These are phyloP conservation scores for Apodemia duryi DNA, from an alignment of 2,888 invertebrate genomes.

Conservation along the genomic window DNA sequence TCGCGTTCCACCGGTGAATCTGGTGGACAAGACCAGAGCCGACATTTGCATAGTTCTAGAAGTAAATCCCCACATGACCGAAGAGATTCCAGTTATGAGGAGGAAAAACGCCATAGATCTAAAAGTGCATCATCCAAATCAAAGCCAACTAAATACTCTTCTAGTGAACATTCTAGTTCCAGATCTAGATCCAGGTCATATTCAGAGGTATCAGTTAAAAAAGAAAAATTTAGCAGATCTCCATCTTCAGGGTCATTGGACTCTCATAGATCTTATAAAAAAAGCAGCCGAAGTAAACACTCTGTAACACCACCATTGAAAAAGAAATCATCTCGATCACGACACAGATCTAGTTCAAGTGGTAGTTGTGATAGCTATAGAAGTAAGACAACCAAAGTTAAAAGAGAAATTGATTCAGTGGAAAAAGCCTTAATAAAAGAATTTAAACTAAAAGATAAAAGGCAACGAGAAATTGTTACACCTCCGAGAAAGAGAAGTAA, in stretches of 20 bases:
- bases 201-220: conserved; percentile 43
- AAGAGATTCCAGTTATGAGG: conserved; percentile 47
- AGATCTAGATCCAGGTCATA: conserved; percentile 55
- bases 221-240: conserved; percentile 43
- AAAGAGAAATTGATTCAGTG: conserved; percentile 31
- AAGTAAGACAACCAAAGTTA: conserved; percentile 41
- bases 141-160: conserved; percentile 54
- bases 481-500: conserved; percentile 40
- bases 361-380: conserved; percentile 37
- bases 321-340: conserved; percentile 40
- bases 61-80: conserved; percentile 55
- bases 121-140: conserved; percentile 47
- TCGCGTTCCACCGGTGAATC: conserved; percentile 41
- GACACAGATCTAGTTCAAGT: conserved; percentile 39
- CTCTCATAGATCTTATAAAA: conserved; percentile 53
- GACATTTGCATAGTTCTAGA: conserved; percentile 48
- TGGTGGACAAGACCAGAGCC: conserved; percentile 39
- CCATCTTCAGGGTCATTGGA: conserved; percentile 51
- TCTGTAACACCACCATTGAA: conserved; percentile 48
- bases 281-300: conserved; percentile 37
- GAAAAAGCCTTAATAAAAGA: conserved; percentile 43
- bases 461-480: conserved; percentile 39
- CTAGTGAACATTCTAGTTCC: conserved; percentile 57
- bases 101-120: conserved; percentile 43
- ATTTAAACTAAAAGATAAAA: conserved; percentile 38